Percentiles rank a stretch among this genome's conserved stretches.
Evolutionary conservation across 2,888 invertebrate genomes (phyloP).

Genomic region (Lysandra coridon): DNA sequence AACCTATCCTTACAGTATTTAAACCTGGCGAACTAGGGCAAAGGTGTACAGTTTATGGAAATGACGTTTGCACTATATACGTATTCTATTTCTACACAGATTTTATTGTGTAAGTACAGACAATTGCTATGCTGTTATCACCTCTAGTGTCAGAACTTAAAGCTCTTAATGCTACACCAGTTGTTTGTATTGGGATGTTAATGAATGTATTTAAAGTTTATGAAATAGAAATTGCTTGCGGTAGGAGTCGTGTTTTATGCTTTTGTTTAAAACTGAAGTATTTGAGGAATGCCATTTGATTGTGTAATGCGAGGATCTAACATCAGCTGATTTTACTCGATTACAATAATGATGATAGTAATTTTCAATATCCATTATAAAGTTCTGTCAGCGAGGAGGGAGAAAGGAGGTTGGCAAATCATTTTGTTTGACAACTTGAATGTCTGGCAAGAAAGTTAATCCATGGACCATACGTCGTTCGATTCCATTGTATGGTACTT

Average conservation of each 20-base stretch:
- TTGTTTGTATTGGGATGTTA: not conserved
- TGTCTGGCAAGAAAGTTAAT: no score
- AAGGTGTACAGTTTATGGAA: slow-evolving; percentile 38
- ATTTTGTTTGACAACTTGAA: no score
- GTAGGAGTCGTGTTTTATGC: not conserved
- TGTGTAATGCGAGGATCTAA: not conserved
- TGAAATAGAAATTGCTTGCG: slow-evolving; percentile 16
- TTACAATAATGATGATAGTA: not conserved
- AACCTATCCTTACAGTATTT: not conserved
- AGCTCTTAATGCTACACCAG: not conserved
- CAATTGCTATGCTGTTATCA: not conserved
- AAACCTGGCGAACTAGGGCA: slow-evolving; percentile 34
- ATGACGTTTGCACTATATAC: slow-evolving; percentile 35
- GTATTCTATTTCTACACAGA: slow-evolving; percentile 38
- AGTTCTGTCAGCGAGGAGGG: no score
- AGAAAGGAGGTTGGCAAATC: no score
- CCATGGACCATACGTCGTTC: no score
- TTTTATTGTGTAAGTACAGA: not conserved
- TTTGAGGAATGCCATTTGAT: not conserved
- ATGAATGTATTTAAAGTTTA: not conserved
- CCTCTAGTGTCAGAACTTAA: not conserved
- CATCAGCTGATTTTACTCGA: not conserved
- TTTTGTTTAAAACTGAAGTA: not conserved
- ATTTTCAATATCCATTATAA: no score
- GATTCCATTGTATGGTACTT: no score